Evolutionary conservation across 1,140 invertebrate species (phyloP), one percentile per base, ranked within the genome.

Genomic region (Listronotus bonariensis): DNA sequence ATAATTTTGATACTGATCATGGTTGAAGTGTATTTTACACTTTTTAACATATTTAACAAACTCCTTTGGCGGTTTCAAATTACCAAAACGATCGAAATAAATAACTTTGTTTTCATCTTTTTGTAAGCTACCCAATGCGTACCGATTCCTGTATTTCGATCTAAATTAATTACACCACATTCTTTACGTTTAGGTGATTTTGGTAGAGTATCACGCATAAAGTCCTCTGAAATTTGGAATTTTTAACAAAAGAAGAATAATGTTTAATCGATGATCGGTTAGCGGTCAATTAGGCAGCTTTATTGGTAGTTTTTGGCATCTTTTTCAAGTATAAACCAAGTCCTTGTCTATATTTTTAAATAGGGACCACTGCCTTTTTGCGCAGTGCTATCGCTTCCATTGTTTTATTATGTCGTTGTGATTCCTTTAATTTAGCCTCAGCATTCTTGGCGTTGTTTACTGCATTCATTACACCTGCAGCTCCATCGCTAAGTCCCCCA

Each of bases 91-190:
- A 54, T 68, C 59, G 63, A 65, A 70, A 48, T 68, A 68, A 20
- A 52, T 12, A 8, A 59, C 54, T 31, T 18, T 56, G 17, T 70
- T 63, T 18, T 6, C 56, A 49, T 31, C 15, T 65, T 59, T 59
- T 49, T 8, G 68, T 59, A 57, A 17, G 54, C 20, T 32, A 40
- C 54, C 46, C 20, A 26, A 26, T 26, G 20, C 20, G 20, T 26
- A 26, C 20, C 20, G 20, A 26, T 26, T 5, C 20, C 20, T 5
- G 2, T 3, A 3, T 26, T 26, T 26, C 5, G 1, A 3, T 26
- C 20, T 26, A 77, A 72, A 68, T 77, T 78, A 18, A 77, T 20
- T 46, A 79, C 74, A 45, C 67, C 75, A 67, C 73, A n/a, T 74
- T 79, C 74, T 26, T 65, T 67, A 40, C 34, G 42, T 26, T 45